phyloP scores from a whole-genome alignment of 1,140 invertebrate species.

The Ladona fulva region DNA sequence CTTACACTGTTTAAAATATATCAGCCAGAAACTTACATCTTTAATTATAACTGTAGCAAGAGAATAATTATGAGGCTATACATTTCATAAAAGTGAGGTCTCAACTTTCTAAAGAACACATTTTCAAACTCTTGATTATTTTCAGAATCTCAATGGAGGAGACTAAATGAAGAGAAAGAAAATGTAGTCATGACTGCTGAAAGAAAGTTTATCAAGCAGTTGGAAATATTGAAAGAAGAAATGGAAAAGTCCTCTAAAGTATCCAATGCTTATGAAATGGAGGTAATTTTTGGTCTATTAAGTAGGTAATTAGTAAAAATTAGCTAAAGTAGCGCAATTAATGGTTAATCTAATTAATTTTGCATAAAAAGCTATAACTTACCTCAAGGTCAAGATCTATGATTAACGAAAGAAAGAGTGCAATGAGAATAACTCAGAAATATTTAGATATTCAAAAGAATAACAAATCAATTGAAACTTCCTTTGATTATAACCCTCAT shows the following conservation, averaged over 20 bases:
- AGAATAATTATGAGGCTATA: too few species aligned
- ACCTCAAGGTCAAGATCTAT: not conserved
- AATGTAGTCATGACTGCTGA: slow-evolving; percentile 41
- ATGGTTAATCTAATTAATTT: not conserved
- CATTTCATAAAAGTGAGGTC: too few species aligned
- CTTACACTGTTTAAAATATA: not conserved
- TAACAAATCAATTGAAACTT: not conserved
- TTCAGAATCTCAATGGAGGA: slow-evolving; percentile 43
- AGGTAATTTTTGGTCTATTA: not conserved
- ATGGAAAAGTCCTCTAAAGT: not conserved
- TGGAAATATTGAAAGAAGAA: slow-evolving; percentile 33
- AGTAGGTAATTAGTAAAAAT: not conserved
- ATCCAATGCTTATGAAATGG: not conserved
- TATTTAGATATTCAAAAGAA: not conserved
- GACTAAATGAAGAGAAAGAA: slow-evolving; percentile 42
- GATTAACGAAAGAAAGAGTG: not conserved
- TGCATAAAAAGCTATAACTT: not conserved
- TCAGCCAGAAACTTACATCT: not conserved
- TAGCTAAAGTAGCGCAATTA: not conserved
- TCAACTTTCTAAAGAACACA: not conserved
- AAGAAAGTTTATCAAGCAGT: slow-evolving; percentile 41
- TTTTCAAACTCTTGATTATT: slow-evolving; percentile 15
- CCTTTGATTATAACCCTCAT: not conserved
- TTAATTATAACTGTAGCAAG: not conserved
- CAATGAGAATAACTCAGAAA: not conserved